Conservation (phyloP, 1,140 invertebrate species). For the Drosophila nikananu region DNA sequence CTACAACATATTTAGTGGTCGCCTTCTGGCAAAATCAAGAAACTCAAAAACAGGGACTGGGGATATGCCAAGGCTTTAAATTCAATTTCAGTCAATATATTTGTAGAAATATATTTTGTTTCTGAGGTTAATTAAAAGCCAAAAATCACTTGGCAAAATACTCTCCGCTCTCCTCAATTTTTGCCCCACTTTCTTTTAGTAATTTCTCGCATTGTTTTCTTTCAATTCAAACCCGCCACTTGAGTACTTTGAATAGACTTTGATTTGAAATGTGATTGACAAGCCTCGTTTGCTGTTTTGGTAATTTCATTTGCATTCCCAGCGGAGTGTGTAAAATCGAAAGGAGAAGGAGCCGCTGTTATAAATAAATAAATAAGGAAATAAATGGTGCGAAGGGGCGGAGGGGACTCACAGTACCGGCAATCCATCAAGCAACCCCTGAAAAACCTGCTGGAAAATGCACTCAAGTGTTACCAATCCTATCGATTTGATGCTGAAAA, state of each 20-base stretch:
- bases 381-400: constrained; percentile 24
- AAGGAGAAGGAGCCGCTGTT: constrained; percentile 12
- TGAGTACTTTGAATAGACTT: constrained; percentile 20
- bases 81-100: background rate
- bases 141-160: background rate
- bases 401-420: background rate
- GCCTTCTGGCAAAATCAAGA: background rate
- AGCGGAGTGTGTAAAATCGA: constrained; percentile 8
- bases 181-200: background rate
- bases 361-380: constrained; percentile 39
- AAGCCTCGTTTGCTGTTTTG: constrained; percentile 26
- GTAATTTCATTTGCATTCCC: constrained; percentile 35
- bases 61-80: background rate
- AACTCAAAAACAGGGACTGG: background rate
- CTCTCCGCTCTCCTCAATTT: background rate
- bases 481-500: constrained; percentile 78
- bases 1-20: background rate
- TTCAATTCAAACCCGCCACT: background rate
- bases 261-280: constrained; percentile 30
- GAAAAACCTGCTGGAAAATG: constrained; percentile 58
- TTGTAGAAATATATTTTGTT: too few species aligned
- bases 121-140: background rate
- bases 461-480: constrained; percentile 77
- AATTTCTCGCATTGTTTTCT: background rate
- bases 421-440: constrained; percentile 21